These are phyloP conservation scores for Araneus ventricosus DNA, from an alignment of 1,140 invertebrate genomes.

Conservation along the genomic window DNA sequence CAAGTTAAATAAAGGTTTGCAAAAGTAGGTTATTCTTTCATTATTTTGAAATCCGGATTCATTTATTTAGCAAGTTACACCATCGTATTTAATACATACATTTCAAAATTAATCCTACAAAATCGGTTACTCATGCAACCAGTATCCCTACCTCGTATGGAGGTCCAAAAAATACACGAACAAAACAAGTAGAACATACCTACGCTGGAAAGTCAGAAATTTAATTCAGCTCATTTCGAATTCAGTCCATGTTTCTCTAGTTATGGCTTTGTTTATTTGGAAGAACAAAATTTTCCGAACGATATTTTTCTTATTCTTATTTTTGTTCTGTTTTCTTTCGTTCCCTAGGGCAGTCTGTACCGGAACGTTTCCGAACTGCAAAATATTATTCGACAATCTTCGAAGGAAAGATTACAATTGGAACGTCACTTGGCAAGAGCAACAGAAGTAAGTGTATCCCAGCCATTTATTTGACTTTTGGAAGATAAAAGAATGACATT, in stretches of 20 bases:
- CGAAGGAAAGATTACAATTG: constrained; percentile 81
- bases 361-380: constrained; percentile 80
- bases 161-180: neutral
- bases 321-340: neutral
- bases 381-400: constrained; percentile 79
- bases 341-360: constrained; percentile 78
- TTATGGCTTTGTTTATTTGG: constrained; percentile 9
- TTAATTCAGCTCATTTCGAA: constrained; percentile 12
- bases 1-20: too few relatives aligned
- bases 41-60: too few relatives aligned
- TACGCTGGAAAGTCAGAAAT: neutral
- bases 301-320: neutral
- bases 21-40: too few relatives aligned
- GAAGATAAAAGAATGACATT: neutral
- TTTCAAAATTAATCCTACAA: too few relatives aligned
- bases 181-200: neutral
- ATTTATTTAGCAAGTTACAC: too few relatives aligned
- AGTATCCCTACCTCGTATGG: too few relatives aligned
- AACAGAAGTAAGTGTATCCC: constrained; percentile 76
- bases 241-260: constrained; percentile 22
- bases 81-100: too few relatives aligned
- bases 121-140: too few relatives aligned
- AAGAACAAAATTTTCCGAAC: neutral
- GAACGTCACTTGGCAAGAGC: constrained; percentile 80
- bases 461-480: neutral